These are phyloP conservation scores for Oncorhynchus tshawytscha DNA, from an alignment of 2,113 vertebrate species.

Conservation along the genomic window DNA sequence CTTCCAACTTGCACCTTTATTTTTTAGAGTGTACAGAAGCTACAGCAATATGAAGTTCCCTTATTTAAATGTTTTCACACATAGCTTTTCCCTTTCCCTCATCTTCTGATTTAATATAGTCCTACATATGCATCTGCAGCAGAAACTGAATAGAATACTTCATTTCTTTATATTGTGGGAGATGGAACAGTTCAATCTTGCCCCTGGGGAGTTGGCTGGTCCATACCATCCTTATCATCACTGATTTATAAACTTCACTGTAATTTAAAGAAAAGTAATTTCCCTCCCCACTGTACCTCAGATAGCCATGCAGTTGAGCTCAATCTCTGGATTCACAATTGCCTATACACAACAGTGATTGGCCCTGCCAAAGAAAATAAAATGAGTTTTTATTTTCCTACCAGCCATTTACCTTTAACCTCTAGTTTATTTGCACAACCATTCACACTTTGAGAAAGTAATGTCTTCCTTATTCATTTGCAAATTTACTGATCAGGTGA, in stretches of 20 bases:
- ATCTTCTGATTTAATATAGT: constrained; percentile 24
- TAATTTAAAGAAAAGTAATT: constrained; percentile 65
- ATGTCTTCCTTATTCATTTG: not conserved
- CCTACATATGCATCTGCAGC: constrained; percentile 14
- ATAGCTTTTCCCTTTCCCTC: constrained; percentile 12
- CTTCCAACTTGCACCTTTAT: too few species aligned
- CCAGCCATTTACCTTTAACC: constrained; percentile 9
- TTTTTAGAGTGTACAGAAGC: not conserved
- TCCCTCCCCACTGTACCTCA: constrained; percentile 26
- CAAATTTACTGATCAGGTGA: not conserved
- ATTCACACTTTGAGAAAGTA: not conserved
- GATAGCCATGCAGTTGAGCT: constrained; percentile 20
- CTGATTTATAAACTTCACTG: constrained; percentile 50
- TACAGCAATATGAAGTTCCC: not conserved
- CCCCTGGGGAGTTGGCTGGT: constrained; percentile 3
- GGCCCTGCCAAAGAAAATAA: constrained; percentile 24
- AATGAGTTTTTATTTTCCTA: constrained; percentile 6
- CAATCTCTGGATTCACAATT: constrained; percentile 39
- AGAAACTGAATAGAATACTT: constrained; percentile 40
- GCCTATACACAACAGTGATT: constrained; percentile 32
- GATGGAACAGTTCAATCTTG: constrained; percentile 35
- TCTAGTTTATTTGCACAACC: not conserved
- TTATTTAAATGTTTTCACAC: not conserved
- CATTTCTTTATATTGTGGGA: constrained; percentile 7
- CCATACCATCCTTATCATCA: constrained; percentile 49